Conservation (phyloP, 1,140 invertebrate genomes). For the Drosophila neocordata region DNA sequence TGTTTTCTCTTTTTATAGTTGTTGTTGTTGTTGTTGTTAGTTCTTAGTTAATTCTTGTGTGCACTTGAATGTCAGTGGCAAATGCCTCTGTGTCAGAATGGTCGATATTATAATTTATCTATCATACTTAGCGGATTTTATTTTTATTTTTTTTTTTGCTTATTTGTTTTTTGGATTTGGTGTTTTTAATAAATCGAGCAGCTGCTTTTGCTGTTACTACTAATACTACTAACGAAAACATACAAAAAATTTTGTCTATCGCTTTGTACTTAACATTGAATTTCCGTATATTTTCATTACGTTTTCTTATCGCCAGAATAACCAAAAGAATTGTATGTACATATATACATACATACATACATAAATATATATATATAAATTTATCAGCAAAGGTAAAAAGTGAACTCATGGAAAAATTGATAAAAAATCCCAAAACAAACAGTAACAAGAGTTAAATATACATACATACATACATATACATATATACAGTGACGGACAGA, state of each 20-base stretch:
- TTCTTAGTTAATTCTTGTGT: too few relatives aligned
- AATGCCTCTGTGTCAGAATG: too few relatives aligned
- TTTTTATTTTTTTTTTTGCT: conserved; percentile 41
- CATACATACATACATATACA: too few relatives aligned
- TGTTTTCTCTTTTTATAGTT: too few relatives aligned
- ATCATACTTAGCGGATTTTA: conserved; percentile 11
- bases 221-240: neutral
- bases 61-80: too few relatives aligned
- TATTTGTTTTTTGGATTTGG: conserved; percentile 28
- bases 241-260: conserved; percentile 7
- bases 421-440: conserved; percentile 42
- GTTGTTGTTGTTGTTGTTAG: too few relatives aligned
- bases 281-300: conserved; percentile 18
- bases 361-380: neutral
- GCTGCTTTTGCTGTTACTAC: too few relatives aligned
- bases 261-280: conserved; percentile 53
- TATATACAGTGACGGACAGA: too few relatives aligned
- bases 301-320: neutral
- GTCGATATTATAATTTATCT: too few relatives aligned
- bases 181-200: neutral
- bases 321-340: too few relatives aligned
- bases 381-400: conserved; percentile 43
- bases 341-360: too few relatives aligned
- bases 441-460: conserved; percentile 14
- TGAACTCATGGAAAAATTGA: conserved; percentile 17